Evolutionary conservation across 2,113 vertebrate species (phyloP), one percentile per base, ranked within the genome.

Genomic region (Natator depressus): DNA sequence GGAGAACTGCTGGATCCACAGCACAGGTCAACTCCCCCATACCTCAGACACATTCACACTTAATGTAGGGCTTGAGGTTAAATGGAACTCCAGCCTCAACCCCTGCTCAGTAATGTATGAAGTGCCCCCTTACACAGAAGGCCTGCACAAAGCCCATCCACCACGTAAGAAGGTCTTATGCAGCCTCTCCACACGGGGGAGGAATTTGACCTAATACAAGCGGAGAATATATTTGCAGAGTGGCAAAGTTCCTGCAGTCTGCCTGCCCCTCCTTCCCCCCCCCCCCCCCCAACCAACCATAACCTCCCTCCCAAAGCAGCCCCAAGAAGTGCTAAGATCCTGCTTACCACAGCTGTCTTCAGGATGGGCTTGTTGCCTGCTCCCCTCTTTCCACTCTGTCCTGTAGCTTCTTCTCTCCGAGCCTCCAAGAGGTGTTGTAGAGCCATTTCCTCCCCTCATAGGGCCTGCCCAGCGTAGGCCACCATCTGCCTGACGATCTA

Each of bases 21-120:
- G 89, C 46, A 10, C 6, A 80, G 8, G 50, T 9, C 82, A 87
- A 75, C 50, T 1, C 8, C 1, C 38, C 17, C 8, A 31, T 24
- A 25, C 81, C 50, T 78, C 46, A 75, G 20, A 2, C 22, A 47
- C 0, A 0, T 42, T 5, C 42, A 27, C 38, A 76, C 20, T 76
- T 42, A 11, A 46, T 16, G 22, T 47, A 16, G 12, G 1, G 9
- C 8, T 17, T 19, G 35, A 38, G n/a, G 65, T 27, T 27, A 78
- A 47, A 78, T 42, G 69, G 8, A 11, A 62, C 59, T 47, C 75
- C 75, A 46, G 12, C 38, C 6, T 47, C 38, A 46, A 42, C 10
- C 42, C 10, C 11, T 76, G 38, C 38, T 46, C 72, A 29, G 25
- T 14, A 47, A 47, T 5, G 2, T 6, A 78, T 16, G 42, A 78